A percentile compares a stretch with the other conserved stretches of the same genome.
Conservation (phyloP, 2,113 vertebrate genomes). For the Tachysurus fulvidraco region DNA sequence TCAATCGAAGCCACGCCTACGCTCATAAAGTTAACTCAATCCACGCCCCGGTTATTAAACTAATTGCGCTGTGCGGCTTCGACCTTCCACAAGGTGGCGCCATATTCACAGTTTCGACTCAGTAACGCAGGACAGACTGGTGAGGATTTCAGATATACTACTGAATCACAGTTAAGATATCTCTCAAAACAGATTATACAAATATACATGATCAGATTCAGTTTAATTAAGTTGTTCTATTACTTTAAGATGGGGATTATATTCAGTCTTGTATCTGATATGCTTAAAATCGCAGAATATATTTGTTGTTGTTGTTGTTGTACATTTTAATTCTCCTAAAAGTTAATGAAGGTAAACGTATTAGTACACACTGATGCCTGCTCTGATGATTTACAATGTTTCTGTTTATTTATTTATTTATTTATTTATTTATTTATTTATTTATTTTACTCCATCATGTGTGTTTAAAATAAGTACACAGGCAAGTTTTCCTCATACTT, state of each 20-base stretch:
- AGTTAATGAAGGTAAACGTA: not conserved
- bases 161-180: not conserved
- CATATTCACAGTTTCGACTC: not conserved
- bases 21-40: too few species aligned
- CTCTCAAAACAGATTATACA: not conserved
- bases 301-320: not conserved
- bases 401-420: too few species aligned
- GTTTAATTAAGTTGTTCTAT: not conserved
- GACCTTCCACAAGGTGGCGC: conserved; percentile 37
- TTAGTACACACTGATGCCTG: not conserved
- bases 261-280: not conserved
- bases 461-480: not conserved
- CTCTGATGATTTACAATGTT: not conserved
- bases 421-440: not conserved
- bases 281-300: not conserved
- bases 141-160: not conserved
- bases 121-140: not conserved
- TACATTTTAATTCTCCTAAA: not conserved
- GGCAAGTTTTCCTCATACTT: too few species aligned
- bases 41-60: not conserved
- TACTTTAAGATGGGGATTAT: not conserved
- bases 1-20: not conserved
- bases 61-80: not conserved
- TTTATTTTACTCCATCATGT: not conserved
- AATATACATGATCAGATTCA: not conserved